phyloP scores from a whole-genome alignment of 2,888 invertebrate genomes.

The Allygus modestus region DNA sequence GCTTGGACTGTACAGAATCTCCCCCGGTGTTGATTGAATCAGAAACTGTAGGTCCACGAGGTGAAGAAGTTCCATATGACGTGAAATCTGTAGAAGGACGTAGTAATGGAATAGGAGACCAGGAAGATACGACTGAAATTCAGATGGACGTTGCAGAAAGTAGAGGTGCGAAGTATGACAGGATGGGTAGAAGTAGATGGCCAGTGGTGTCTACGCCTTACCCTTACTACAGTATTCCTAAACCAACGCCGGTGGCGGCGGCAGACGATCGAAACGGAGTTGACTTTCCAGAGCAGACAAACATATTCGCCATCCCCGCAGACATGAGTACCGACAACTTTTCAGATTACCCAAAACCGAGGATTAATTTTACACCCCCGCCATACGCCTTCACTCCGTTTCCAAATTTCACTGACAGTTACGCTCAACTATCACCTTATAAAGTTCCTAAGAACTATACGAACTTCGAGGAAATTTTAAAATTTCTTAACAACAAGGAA shows the following conservation, averaged over 20 bases:
- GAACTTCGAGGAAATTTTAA: constrained; percentile 50
- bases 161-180: not conserved
- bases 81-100: not conserved
- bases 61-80: not conserved
- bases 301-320: constrained; percentile 42
- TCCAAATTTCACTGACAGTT: constrained; percentile 55
- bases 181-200: constrained; percentile 48
- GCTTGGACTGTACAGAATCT: constrained; percentile 19
- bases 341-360: not conserved
- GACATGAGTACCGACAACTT: constrained; percentile 9
- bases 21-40: not conserved
- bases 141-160: not conserved
- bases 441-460: constrained; percentile 53
- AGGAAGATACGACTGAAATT: not conserved
- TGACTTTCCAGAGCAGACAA: constrained; percentile 11
- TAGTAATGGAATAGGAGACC: not conserved
- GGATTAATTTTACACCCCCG: constrained; percentile 42
- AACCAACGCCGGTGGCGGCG: not conserved
- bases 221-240: constrained; percentile 15
- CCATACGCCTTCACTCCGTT: constrained; percentile 55
- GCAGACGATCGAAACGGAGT: not conserved
- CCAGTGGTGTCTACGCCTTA: constrained; percentile 28
- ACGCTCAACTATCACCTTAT: constrained; percentile 61
- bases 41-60: not conserved
- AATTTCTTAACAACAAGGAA: constrained; percentile 12